Evolutionary conservation across 2,113 vertebrate species (phyloP), one percentile per base, ranked within the genome.

Genomic region (Synchiropus splendidus): DNA sequence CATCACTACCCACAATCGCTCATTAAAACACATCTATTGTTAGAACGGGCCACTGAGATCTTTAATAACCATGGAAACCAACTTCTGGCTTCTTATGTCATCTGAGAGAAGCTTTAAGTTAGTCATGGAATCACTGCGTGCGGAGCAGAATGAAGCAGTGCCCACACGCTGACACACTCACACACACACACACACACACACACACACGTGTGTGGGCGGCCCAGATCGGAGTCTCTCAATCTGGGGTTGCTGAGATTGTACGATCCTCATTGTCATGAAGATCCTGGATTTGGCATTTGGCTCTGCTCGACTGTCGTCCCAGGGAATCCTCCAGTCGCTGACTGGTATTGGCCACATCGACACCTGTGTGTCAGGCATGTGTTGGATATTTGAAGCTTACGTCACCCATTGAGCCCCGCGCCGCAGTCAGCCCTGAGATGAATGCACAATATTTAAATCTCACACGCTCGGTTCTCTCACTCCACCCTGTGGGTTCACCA

Each of bases 371-470:
- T 67, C 59, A 50, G 49, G 31, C n/a, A 59, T 37, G 30, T 6
- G 71, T 32, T 38, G n/a, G n/a, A n/a, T n/a, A n/a, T n/a, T 60
- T 57, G 58, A 61, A 6, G 51, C 60, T 84, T 77, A 85, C 84
- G 78, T 87, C 83, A 87, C 74, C 49, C 54, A 42, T 46, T 46
- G 67, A 70, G 71, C 61, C 63, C 65, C 18, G 63, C 80, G 58
- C 85, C 75, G 85, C 85, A 87, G 84, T 86, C 72, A 56, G 61
- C 75, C 81, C 84, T 87, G 85, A 86, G 83, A 83, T 83, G 85
- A 87, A 87, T 87, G 75, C 85, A 85, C 83, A 87, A 87, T 83
- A 81, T 82, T 77, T 68, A 81, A 80, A 80, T 77, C 14, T 45
- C 18, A 54, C 45, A 56, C 75, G 82, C 77, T 75, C 80, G 78